Conservation (phyloP, 1,140 invertebrate genomes). For the Leptinotarsa undecemlineata region DNA sequence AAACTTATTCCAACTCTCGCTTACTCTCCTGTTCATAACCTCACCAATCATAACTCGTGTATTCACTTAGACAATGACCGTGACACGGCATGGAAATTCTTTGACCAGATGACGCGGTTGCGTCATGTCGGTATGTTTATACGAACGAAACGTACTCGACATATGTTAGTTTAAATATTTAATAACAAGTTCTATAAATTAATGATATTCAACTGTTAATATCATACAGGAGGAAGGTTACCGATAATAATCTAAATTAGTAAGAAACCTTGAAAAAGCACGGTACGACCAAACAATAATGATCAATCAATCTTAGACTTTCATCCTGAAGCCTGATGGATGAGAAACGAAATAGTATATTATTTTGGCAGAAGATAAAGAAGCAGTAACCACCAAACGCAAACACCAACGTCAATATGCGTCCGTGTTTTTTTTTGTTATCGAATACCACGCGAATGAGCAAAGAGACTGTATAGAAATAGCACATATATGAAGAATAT, state of each 20-base stretch:
- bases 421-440: no score
- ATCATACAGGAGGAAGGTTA: neutral
- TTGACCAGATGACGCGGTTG: constrained; percentile 40
- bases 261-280: no score
- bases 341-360: no score
- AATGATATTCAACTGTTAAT: neutral
- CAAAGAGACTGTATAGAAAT: no score
- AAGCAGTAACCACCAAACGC: no score
- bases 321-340: no score
- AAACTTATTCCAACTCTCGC: constrained; percentile 8
- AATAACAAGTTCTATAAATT: neutral
- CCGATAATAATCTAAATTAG: neutral
- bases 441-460: no score
- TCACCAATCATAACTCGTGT: constrained; percentile 22
- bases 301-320: no score
- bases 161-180: neutral
- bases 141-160: neutral
- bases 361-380: no score
- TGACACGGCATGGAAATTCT: constrained; percentile 38
- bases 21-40: neutral
- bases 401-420: no score
- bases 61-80: constrained; percentile 34
- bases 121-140: constrained; percentile 27
- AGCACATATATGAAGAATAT: no score
- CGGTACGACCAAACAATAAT: no score